Base-by-base conservation (phyloP, 2,888 invertebrate species). In the Cerastis rubricosa region DNA sequence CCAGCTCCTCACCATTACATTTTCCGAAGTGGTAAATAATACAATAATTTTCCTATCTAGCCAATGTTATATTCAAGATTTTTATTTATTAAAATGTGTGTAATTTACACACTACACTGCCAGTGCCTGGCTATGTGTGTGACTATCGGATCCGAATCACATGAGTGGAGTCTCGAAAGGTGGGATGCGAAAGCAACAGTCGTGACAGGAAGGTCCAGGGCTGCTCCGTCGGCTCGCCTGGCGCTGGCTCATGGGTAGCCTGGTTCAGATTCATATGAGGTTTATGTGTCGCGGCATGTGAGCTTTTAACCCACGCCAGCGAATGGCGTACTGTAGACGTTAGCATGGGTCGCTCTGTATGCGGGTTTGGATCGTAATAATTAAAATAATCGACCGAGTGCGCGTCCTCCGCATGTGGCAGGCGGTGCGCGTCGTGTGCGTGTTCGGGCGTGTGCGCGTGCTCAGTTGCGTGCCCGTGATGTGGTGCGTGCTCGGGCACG, bases 111-210 rank as follows among this genome's bases (percentile, higher is more conserved):
- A 54, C 14, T 29, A 14, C 29, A 45, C 14, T 35, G 40, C 14
- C 57, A 19, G 12, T 35, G 12, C 61, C 14, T 25, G 47, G 19
- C 35, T 47, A 25, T 47, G 25, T 12, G 17, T 59, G 35, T 54
- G 43, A 29, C 35, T 76, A 54, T 8, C 76, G 63, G 17, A 76
- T 47, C n/a, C 81, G 81, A 45, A 75, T 81, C 14, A 75, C 81
- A 43, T 80, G 80, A 57, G 71, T 81, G 5, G 81, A 71, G 17
- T 80, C 80, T 35, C 71, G 70, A 54, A 81, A 80, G 1, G 67
- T 45, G 9, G 81, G 81, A 57, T 80, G 81, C 14, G 75, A 75
- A 8, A 81, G 75, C 71, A 80, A 51, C n/a, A 80, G 61, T 40
- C 54, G 22, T 2, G 80, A 80, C 61, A 80, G 25, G 22, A 75